These are phyloP conservation scores for Takifugu bimaculatus DNA, from an alignment of 2,113 vertebrate species.

Conservation along the genomic window DNA sequence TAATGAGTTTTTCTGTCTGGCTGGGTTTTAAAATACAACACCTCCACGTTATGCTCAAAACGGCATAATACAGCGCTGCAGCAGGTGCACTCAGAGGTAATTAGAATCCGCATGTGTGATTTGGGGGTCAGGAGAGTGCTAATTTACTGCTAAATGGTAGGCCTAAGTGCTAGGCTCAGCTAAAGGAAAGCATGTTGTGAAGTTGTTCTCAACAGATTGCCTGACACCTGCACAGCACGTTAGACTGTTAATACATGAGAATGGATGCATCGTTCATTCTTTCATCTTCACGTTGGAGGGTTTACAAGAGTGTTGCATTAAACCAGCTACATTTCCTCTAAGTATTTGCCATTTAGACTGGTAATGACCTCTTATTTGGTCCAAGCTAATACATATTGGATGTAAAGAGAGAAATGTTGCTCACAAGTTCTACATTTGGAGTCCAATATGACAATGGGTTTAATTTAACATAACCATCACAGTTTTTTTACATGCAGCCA, in stretches of 20 bases:
- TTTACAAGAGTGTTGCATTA: too few relatives aligned
- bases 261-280: too few relatives aligned
- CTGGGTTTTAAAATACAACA: slow-evolving; percentile 12
- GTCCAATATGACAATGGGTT: too few relatives aligned
- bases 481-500: too few relatives aligned
- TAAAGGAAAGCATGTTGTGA: neutral
- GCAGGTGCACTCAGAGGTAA: slow-evolving; percentile 21
- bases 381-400: too few relatives aligned
- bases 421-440: too few relatives aligned
- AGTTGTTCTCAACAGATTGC: neutral
- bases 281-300: too few relatives aligned
- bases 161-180: slow-evolving; percentile 20
- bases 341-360: too few relatives aligned
- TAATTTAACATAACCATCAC: too few relatives aligned
- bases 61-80: slow-evolving; percentile 1
- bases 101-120: slow-evolving; percentile 18
- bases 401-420: too few relatives aligned
- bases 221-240: neutral
- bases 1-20: slow-evolving; percentile 29
- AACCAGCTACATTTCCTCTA: too few relatives aligned
- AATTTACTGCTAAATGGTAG: slow-evolving; percentile 6
- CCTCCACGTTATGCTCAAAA: slow-evolving; percentile 3
- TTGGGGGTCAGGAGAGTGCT: slow-evolving; percentile 26
- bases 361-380: too few relatives aligned
- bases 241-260: neutral